phyloP scores from a whole-genome alignment of 2,888 invertebrate genomes.

The Theretra japonica region DNA sequence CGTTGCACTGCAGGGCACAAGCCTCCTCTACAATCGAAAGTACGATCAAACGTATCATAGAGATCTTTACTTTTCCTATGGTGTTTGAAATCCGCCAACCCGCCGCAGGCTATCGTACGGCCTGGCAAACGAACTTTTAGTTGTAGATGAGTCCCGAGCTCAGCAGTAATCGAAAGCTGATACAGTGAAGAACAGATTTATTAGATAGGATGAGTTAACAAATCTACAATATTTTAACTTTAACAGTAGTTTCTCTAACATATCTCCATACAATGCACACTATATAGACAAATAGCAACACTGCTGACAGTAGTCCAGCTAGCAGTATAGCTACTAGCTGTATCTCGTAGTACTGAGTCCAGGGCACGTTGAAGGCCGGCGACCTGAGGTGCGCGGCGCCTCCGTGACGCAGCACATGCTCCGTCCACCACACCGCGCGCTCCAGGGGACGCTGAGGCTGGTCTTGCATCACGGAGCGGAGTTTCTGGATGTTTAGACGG shows the following conservation, averaged over 20 bases:
- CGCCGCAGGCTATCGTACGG: no score
- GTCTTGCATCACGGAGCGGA: slow-evolving; percentile 38
- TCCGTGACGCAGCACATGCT: slow-evolving; percentile 50
- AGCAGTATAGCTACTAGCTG: slow-evolving; percentile 31
- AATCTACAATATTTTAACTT: background rate
- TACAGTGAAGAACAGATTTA: no score
- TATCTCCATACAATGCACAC: background rate
- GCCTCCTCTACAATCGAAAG: no score
- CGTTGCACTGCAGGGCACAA: no score
- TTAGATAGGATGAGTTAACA: background rate
- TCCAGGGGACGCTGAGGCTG: slow-evolving; percentile 49
- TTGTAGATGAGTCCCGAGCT: no score
- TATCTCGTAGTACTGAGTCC: slow-evolving; percentile 35
- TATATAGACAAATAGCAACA: background rate
- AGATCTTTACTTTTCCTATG: no score
- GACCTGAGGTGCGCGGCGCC: slow-evolving; percentile 41
- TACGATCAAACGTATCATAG: no score
- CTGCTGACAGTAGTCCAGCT: background rate
- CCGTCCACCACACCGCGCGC: slow-evolving; percentile 55
- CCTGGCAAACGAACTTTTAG: no score
- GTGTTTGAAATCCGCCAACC: no score
- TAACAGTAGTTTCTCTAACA: background rate
- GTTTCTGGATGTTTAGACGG: slow-evolving; percentile 37
- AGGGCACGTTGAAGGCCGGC: slow-evolving; percentile 41
- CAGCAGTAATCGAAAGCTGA: no score